Evolutionary conservation across 2,888 invertebrate species (phyloP), one percentile per base, ranked within the genome.

Genomic region (Phrixothrix hirtus): DNA sequence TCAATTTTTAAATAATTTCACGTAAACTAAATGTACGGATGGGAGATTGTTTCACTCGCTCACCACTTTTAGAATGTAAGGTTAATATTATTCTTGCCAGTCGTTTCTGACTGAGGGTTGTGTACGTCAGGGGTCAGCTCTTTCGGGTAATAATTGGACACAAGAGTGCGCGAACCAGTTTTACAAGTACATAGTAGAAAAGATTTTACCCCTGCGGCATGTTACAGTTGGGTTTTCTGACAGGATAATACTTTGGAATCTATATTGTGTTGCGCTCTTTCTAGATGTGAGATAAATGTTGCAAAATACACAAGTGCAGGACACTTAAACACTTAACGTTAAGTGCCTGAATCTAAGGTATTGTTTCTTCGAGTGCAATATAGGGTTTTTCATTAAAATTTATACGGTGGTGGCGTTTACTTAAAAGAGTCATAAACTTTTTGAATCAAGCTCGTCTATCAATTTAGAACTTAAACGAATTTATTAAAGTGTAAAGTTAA

Each of bases 141-240:
- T 53, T 46, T 50, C 54, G 36, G 55, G 59, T 59, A 55, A 60
- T 64, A 64, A 65, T 64, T 63, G 65, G 64, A 60, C 65, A 57
- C 65, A 56, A 50, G 63, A 62, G 64, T 61, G 57, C 57, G 55
- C 60, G 60, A 61, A 60, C 59, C 59, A 58, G 56, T 65, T 62
- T 57, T 62, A 61, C 62, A 62, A 61, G 55, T 59, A 57, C 55
- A 52, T 54, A 54, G 52, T 55, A 57, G 63, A 60, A 63, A 62
- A 63, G 64, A 66, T 66, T 66, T 62, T 47, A 63, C 64, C 66
- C 63, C 49, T 56, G 66, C 59, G 63, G 56, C 60, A 55, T 51
- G 60, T 63, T 64, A 60, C 46, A 45, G 55, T 16, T 55, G 55
- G 53, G 50, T 48, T 57, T 59, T 56, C 57, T 34, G 50, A 44